Evolutionary conservation across 2,113 vertebrate genomes (phyloP).

Genomic region (Lipophrys pholis): DNA sequence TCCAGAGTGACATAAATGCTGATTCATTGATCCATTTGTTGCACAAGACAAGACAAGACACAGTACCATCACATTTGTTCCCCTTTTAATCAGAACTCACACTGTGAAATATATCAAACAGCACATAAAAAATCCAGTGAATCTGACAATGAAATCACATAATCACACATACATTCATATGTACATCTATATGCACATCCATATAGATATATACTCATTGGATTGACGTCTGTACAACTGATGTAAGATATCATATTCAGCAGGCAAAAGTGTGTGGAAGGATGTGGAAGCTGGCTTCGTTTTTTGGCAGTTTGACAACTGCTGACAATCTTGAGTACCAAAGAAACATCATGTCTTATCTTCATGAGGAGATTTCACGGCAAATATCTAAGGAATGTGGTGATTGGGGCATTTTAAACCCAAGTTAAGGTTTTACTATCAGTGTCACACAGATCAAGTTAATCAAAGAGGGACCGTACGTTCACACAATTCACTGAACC

Average conservation of each 20-base stretch:
- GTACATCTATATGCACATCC: constrained; percentile 24
- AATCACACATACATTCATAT: constrained; percentile 22
- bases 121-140: constrained; percentile 19
- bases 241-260: constrained; percentile 28
- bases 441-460: too few relatives aligned
- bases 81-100: constrained; percentile 51
- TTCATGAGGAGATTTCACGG: neutral
- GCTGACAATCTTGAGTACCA: neutral
- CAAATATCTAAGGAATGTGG: too few relatives aligned
- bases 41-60: neutral
- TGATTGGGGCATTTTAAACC: too few relatives aligned
- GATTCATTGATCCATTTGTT: neutral
- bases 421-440: too few relatives aligned
- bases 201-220: constrained; percentile 13
- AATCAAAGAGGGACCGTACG: too few relatives aligned
- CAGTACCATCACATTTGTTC: constrained; percentile 22
- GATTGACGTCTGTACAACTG: constrained; percentile 19
- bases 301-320: constrained; percentile 4
- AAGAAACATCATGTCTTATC: constrained; percentile 12
- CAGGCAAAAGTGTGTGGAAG: constrained; percentile 36
- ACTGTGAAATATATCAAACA: constrained; percentile 43
- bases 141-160: constrained; percentile 36
- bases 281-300: neutral
- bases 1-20: neutral
- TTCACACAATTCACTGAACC: too few relatives aligned